Base-by-base conservation (phyloP, 2,113 vertebrate species). In the Antigone vipio region DNA sequence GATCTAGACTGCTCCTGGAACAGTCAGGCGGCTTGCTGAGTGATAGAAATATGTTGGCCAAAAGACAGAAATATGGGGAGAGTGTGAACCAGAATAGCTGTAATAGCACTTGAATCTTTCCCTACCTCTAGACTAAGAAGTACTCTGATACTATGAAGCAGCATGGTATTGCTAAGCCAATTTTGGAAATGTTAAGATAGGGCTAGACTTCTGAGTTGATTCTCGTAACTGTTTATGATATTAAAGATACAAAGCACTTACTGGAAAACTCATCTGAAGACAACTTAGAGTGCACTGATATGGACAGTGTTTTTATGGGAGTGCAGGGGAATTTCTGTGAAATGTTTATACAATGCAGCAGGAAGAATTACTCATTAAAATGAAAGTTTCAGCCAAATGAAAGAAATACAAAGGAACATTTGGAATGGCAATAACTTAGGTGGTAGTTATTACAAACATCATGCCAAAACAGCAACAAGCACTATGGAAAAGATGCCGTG, bases 331-430 rank as follows among this genome's bases (percentile, higher is more conserved):
- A 89, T 95, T 95, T 93, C 86, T 94, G 64, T 71, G 55, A 74
- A 55, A 60, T 64, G 60, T 74, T 95, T 71, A 34, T 67, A 16
- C 12, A 18, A 16, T 7, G 6, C 17, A 78, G 35, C 64, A 78
- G 94, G 91, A 95, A 91, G 76, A 95, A 72, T 85, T 94, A 91
- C 69, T 92, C 60, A 72, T 75, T 81, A 63, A 44, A 78, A 78
- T 9, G 16, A 42, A 94, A 77, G 16, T 44, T 78, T 40, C 66
- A 95, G 64, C 69, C 73, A 91, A 53, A 42, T 29, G 42, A 78
- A 95, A 84, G 83, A 91, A 93, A 89, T 52, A 55, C 38, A 78
- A 84, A 81, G 68, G 32, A 93, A 23, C 42, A 27, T 86, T 78
- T 88, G 59, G n/a, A 45, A 15, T 60, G 66, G 30, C 69, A 52